Percentiles rank a stretch among this genome's conserved stretches.
Conservation (phyloP, 2,113 vertebrate species). For the Amazona guildingii region DNA sequence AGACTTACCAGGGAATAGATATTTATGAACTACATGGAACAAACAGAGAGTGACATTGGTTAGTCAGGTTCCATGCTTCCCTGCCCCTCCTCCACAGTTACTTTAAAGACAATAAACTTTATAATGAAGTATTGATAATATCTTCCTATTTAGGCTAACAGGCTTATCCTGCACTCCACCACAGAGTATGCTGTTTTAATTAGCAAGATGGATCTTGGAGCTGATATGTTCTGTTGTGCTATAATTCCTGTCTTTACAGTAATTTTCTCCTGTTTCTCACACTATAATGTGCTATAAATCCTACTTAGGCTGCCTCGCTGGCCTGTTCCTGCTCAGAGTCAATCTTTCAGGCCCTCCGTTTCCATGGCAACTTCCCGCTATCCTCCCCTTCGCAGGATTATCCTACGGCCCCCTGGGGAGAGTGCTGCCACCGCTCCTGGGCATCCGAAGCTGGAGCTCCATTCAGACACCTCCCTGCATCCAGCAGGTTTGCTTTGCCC, state of each 20-base stretch:
- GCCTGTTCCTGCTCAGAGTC: constrained; percentile 74
- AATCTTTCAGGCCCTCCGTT: constrained; percentile 75
- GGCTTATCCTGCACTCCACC: constrained; percentile 64
- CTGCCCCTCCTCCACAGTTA: constrained; percentile 8
- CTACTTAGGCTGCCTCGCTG: constrained; percentile 77
- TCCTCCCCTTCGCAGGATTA: constrained; percentile 59
- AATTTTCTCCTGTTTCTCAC: constrained; percentile 82
- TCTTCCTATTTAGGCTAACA: constrained; percentile 71
- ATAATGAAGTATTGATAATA: constrained; percentile 61
- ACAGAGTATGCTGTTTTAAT: constrained; percentile 78
- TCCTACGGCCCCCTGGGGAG: constrained; percentile 65
- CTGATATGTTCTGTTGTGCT: constrained; percentile 77
- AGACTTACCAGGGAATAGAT: neutral
- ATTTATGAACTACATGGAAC: neutral
- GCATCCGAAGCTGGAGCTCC: neutral
- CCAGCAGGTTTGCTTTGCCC: neutral
- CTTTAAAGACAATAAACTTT: constrained; percentile 71
- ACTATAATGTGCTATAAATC: constrained; percentile 80
- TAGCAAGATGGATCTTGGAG: constrained; percentile 78
- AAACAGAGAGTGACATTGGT: neutral
- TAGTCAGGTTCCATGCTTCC: neutral
- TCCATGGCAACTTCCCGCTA: constrained; percentile 72
- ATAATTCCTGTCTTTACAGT: constrained; percentile 82
- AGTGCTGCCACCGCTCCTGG: neutral
- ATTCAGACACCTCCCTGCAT: neutral